Conservation (phyloP, 1,140 invertebrate genomes). For the Hypsibius dujardini region DNA sequence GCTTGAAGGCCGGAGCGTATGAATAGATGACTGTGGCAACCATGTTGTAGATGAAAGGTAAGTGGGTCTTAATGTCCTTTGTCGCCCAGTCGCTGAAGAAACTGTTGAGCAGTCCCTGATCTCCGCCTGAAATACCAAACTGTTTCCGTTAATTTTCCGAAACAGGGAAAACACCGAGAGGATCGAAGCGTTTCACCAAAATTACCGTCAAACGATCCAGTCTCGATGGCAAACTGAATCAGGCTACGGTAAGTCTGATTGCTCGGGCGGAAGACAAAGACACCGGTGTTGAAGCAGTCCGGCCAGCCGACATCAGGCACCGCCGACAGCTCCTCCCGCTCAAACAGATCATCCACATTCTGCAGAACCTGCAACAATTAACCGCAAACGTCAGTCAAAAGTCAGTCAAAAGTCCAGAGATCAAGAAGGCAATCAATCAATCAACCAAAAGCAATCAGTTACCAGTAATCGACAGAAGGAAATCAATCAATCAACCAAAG, state of each 20-base stretch:
- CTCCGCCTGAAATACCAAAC: slow-evolving; percentile 44
- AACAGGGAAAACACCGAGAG: slow-evolving; percentile 23
- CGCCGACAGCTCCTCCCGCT: slow-evolving; percentile 76
- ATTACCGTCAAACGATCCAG: slow-evolving; percentile 76
- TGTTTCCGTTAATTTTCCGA: not conserved
- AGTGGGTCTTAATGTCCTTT: slow-evolving; percentile 69
- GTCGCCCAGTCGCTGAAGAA: slow-evolving; percentile 82
- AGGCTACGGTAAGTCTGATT: slow-evolving; percentile 59
- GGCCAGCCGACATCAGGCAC: slow-evolving; percentile 67
- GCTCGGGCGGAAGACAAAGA: slow-evolving; percentile 78
- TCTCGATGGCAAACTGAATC: slow-evolving; percentile 50
- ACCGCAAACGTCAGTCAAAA: slow-evolving; percentile 20
- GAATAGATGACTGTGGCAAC: slow-evolving; percentile 83
- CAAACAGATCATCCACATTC: slow-evolving; percentile 83
- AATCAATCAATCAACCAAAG: slow-evolving; percentile 18
- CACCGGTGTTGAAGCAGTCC: slow-evolving; percentile 58
- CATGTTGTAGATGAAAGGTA: slow-evolving; percentile 96
- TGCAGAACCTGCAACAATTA: slow-evolving; percentile 51
- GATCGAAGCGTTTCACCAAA: slow-evolving; percentile 25
- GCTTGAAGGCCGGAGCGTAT: slow-evolving; percentile 88
- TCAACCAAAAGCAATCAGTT: too few relatives aligned
- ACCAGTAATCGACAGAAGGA: too few relatives aligned
- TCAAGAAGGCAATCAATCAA: slow-evolving; percentile 29
- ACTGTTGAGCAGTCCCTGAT: slow-evolving; percentile 82
- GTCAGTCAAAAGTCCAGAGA: slow-evolving; percentile 18